phyloP scores from a whole-genome alignment of 2,797 vertebrate species.

The Anas capensis region DNA sequence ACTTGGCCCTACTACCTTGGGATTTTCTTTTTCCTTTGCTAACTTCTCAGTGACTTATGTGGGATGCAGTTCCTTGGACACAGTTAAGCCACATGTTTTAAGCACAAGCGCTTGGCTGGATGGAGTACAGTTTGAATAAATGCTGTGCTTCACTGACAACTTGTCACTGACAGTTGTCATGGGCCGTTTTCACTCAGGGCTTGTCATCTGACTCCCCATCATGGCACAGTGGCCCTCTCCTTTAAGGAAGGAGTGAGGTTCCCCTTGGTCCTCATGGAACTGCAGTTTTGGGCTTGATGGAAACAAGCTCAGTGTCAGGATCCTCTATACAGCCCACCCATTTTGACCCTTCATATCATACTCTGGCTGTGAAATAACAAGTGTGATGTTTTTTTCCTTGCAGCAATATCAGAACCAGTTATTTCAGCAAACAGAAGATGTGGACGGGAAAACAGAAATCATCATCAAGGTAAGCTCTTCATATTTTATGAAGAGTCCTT shows the following conservation, averaged over 20 bases:
- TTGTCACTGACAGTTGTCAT: not conserved
- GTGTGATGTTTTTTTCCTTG: not conserved
- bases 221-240: not conserved
- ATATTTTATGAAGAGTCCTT: accelerated
- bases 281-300: not conserved
- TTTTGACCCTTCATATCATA: accelerated
- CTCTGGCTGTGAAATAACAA: not conserved
- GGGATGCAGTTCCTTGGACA: not conserved
- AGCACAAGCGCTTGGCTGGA: not conserved
- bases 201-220: not conserved
- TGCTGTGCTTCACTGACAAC: not conserved
- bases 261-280: not conserved
- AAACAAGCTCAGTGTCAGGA: not conserved
- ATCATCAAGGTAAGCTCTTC: conserved; percentile 85
- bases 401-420: conserved; percentile 85
- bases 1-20: not conserved
- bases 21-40: not conserved
- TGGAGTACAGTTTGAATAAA: not conserved
- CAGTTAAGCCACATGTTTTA: not conserved
- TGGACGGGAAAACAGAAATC: conserved; percentile 88
- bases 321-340: accelerated
- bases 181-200: accelerated
- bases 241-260: not conserved
- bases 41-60: accelerated
- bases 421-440: conserved; percentile 85